phyloP scores from a whole-genome alignment of 2,888 invertebrate genomes.

The Spatulosminthurus flaviceps region DNA sequence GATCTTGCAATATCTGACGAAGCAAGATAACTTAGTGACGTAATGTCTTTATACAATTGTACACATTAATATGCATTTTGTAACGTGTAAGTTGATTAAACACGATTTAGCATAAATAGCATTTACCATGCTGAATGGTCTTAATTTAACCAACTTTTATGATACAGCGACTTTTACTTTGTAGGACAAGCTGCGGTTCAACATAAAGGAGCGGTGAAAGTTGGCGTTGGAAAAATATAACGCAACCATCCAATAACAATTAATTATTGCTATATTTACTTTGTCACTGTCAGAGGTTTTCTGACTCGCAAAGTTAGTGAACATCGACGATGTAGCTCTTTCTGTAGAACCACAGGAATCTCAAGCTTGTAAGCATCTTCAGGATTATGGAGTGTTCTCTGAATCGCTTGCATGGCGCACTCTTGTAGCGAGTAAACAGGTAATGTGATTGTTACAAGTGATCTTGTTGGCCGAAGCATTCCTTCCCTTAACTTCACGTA shows the following conservation, averaged over 20 bases:
- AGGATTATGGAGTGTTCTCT: slow-evolving; percentile 66
- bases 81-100: no score
- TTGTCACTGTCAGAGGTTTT: slow-evolving; percentile 20
- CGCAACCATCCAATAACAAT: background rate
- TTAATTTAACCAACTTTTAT: no score
- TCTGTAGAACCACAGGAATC: slow-evolving; percentile 67
- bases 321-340: slow-evolving; percentile 54
- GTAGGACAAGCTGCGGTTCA: background rate
- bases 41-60: no score
- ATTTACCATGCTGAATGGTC: no score
- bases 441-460: slow-evolving; percentile 70
- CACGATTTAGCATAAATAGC: no score
- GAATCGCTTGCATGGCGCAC: slow-evolving; percentile 68
- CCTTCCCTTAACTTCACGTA: slow-evolving; percentile 42
- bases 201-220: background rate
- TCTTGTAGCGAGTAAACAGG: slow-evolving; percentile 69
- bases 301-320: slow-evolving; percentile 19
- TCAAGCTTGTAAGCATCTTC: slow-evolving; percentile 66
- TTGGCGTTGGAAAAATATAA: background rate
- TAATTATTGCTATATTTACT: background rate
- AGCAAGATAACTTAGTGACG: no score
- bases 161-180: no score
- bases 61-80: no score
- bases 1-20: no score
- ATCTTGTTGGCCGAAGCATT: slow-evolving; percentile 49